Evolutionary conservation across 2,888 invertebrate genomes (phyloP).

Genomic region (Hartigia nigra): DNA sequence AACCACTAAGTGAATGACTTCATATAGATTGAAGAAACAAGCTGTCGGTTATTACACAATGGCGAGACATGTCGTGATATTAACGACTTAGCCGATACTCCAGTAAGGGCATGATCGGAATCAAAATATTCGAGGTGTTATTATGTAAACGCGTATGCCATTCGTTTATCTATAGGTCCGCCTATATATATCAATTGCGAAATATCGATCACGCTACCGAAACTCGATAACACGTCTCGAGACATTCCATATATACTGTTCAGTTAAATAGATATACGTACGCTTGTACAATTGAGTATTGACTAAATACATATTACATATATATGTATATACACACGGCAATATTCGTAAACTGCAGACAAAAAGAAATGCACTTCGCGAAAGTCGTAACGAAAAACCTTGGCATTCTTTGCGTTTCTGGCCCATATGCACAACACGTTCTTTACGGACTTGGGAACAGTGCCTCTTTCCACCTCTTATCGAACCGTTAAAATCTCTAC

Average conservation of each 20-base stretch:
- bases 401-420: slow-evolving; percentile 38
- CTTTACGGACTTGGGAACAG: background rate
- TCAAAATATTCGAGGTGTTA: slow-evolving; percentile 8
- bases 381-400: slow-evolving; percentile 31
- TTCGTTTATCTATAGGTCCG: slow-evolving; percentile 24
- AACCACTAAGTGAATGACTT: background rate
- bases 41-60: background rate
- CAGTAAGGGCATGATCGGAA: slow-evolving; percentile 2
- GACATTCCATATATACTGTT: background rate
- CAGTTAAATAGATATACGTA: background rate
- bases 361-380: slow-evolving; percentile 25
- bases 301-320: background rate
- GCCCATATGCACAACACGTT: slow-evolving; percentile 14
- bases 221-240: slow-evolving; percentile 33
- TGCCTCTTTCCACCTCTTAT: background rate
- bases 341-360: background rate
- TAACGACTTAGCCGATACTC: slow-evolving; percentile 1
- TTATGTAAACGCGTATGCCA: slow-evolving; percentile 20
- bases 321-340: too few relatives aligned
- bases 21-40: background rate
- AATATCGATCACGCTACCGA: slow-evolving; percentile 36
- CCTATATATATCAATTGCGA: slow-evolving; percentile 31
- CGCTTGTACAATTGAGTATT: background rate
- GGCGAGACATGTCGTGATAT: background rate
- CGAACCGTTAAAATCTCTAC: background rate